phyloP scores from a whole-genome alignment of 35 echinoderm and acorn worm genomes.

The Heliocidaris erythrogramma region DNA sequence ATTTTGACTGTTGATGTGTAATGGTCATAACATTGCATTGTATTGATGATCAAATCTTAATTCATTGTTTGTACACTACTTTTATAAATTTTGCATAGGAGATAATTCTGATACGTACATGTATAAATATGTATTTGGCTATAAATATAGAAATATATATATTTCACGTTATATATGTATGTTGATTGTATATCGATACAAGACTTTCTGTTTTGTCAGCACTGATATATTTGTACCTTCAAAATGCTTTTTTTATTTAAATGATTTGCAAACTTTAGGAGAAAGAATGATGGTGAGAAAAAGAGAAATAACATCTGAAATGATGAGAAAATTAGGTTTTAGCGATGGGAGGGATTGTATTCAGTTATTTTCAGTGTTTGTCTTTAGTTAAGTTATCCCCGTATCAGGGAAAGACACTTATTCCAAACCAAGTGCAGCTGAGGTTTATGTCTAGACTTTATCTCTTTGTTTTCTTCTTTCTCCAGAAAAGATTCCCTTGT shows the following conservation, averaged over 20 bases:
- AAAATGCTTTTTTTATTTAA: constrained; percentile 37
- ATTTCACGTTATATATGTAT: constrained; percentile 31
- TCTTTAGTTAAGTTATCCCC: constrained; percentile 39
- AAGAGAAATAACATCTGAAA: constrained; percentile 30
- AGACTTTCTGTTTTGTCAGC: constrained; percentile 19
- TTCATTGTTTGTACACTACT: constrained; percentile 43
- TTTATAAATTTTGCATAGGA: constrained; percentile 35
- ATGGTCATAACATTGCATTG: constrained; percentile 15
- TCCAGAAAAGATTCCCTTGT: constrained; percentile 3
- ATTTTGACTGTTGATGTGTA: constrained; percentile 20
- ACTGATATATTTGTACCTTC: constrained; percentile 24
- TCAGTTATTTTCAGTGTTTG: constrained; percentile 44
- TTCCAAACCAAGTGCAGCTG: constrained; percentile 48
- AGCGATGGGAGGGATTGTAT: constrained; percentile 15
- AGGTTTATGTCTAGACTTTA: constrained; percentile 48
- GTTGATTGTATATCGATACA: constrained; percentile 7
- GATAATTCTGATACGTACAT: constrained; percentile 42
- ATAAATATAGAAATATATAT: constrained; percentile 51
- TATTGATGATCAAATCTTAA: constrained; percentile 41
- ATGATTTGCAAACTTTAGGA: constrained; percentile 15
- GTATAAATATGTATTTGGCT: constrained; percentile 53
- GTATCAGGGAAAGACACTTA: constrained; percentile 45
- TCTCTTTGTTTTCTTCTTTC: constrained; percentile 26
- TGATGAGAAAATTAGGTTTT: constrained; percentile 4
- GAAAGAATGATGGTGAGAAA: neutral